A percentile compares a stretch with the other conserved stretches of the same genome.
Conservation (phyloP, 1,140 invertebrate genomes). For the Oncopodura yosiiana region DNA sequence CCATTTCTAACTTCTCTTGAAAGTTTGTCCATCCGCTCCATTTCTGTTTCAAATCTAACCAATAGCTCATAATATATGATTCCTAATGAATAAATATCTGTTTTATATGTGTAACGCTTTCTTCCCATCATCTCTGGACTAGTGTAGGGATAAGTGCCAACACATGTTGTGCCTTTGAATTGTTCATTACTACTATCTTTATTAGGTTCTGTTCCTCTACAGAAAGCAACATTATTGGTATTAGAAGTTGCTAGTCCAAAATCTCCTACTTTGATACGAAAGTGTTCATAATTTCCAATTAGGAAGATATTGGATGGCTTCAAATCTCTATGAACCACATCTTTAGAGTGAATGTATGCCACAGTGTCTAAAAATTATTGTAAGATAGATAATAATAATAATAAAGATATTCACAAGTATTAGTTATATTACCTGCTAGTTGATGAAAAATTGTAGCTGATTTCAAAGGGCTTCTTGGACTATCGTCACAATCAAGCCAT, state of each 20-base stretch:
- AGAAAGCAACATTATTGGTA: too few relatives aligned
- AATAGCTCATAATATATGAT: background rate
- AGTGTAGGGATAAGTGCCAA: background rate
- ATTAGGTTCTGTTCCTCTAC: background rate
- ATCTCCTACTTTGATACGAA: background rate
- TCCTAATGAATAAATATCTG: background rate
- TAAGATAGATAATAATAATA: too few relatives aligned
- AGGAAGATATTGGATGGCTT: background rate
- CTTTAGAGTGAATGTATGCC: background rate
- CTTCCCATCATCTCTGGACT: background rate
- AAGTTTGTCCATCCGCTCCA: background rate
- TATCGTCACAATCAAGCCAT: too few relatives aligned
- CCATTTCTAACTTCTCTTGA: background rate
- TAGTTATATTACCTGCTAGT: too few relatives aligned
- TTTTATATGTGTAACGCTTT: background rate
- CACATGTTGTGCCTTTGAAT: background rate
- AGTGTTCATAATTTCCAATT: background rate
- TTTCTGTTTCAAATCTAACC: background rate
- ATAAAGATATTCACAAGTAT: too few relatives aligned
- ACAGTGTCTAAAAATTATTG: background rate
- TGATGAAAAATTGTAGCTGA: too few relatives aligned
- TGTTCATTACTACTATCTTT: background rate
- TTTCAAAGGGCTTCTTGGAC: too few relatives aligned
- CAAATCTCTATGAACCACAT: background rate
- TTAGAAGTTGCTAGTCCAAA: slow-evolving; percentile 1